These are phyloP conservation scores for Gambusia affinis DNA, from an alignment of 2,113 vertebrate genomes.

Conservation along the genomic window DNA sequence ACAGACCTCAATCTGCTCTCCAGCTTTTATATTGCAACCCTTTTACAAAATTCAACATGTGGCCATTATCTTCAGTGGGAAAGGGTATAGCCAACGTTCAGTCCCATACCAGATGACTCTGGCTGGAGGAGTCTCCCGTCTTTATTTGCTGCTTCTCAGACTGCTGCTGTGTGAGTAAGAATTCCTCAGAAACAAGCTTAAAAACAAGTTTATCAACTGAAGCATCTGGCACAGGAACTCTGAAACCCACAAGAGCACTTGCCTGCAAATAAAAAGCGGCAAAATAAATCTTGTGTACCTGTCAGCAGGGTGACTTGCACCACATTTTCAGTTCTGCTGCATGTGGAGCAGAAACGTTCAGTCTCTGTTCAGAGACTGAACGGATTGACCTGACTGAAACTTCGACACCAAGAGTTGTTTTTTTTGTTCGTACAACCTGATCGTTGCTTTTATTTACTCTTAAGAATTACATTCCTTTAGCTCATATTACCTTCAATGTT, in stretches of 20 bases:
- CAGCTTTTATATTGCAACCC: background rate
- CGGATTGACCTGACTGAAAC: no score
- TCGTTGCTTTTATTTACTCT: no score
- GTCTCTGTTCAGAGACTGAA: background rate
- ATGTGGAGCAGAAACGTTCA: background rate
- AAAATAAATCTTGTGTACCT: background rate
- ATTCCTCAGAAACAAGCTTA: background rate
- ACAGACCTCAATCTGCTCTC: background rate
- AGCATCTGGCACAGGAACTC: background rate
- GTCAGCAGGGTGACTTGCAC: background rate
- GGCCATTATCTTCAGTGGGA: background rate
- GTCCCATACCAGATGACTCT: background rate
- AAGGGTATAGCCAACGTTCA: background rate
- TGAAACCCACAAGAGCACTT: constrained; percentile 1
- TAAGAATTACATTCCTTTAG: no score
- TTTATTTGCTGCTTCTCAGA: background rate
- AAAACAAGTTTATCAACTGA: background rate
- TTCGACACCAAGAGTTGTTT: no score
- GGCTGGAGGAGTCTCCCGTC: background rate
- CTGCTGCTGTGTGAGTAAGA: background rate
- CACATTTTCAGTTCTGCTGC: background rate
- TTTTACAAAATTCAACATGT: background rate
- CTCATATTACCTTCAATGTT: no score
- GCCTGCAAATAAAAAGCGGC: background rate
- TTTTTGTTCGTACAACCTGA: no score